Evolutionary conservation across 2,888 invertebrate species (phyloP).

Genomic region (Philereme vetulata): DNA sequence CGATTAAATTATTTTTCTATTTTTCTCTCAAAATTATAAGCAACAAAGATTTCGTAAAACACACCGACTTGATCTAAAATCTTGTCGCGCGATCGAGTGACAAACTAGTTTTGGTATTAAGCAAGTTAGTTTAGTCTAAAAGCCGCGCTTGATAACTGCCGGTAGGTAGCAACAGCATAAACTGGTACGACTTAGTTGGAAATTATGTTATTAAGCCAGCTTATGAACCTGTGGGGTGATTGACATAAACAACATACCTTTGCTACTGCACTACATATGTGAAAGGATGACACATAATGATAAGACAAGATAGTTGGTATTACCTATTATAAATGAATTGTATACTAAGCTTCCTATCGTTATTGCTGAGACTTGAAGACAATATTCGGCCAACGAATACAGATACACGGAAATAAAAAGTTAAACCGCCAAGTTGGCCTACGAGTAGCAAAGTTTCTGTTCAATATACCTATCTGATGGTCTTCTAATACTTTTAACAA

Average conservation of each 20-base stretch:
- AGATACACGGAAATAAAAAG: too few species aligned
- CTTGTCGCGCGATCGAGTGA: slow-evolving; percentile 17
- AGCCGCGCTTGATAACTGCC: slow-evolving; percentile 20
- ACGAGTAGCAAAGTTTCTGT: too few species aligned
- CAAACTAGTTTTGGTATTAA: slow-evolving; percentile 26
- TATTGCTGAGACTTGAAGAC: too few species aligned
- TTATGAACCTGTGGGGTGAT: background rate
- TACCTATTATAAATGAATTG: too few species aligned
- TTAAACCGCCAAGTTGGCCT: too few species aligned
- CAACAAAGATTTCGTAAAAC: slow-evolving; percentile 16
- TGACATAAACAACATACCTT: background rate
- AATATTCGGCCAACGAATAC: too few species aligned
- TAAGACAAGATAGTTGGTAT: too few species aligned
- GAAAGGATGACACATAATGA: background rate
- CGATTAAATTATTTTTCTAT: too few species aligned
- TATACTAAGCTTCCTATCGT: too few species aligned
- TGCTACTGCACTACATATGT: background rate
- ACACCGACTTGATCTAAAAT: slow-evolving; percentile 15
- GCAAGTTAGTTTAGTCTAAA: slow-evolving; percentile 19
- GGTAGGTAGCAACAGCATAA: background rate
- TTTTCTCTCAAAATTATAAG: too few species aligned
- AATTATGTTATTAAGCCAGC: slow-evolving; percentile 1
- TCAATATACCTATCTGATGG: too few species aligned
- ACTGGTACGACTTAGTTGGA: background rate
- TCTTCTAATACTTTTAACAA: too few species aligned